Evolutionary conservation across 2,888 invertebrate species (phyloP).

Genomic region (Phengaris alcon): DNA sequence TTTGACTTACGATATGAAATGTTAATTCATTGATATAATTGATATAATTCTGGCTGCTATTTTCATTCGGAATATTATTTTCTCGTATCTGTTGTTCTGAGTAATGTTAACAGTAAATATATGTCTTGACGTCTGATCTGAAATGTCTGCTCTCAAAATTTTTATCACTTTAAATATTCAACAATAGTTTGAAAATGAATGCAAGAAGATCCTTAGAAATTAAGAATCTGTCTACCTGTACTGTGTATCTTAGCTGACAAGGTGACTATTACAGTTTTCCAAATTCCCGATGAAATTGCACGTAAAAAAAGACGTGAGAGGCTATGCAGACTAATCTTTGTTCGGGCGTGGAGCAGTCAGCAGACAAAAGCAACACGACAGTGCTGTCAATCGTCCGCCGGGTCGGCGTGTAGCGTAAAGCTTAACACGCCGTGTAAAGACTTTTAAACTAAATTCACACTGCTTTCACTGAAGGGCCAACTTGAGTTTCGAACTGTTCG

Average conservation of each 20-base stretch:
- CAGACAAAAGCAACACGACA: constrained; percentile 52
- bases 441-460: constrained; percentile 28
- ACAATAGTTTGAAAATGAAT: background rate
- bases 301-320: constrained; percentile 47
- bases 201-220: background rate
- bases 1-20: constrained; percentile 74
- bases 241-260: background rate
- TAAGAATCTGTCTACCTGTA: background rate
- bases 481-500: constrained; percentile 16
- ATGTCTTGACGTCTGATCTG: background rate
- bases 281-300: constrained; percentile 12
- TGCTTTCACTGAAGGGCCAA: constrained; percentile 9
- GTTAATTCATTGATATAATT: constrained; percentile 79
- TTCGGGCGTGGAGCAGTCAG: constrained; percentile 49
- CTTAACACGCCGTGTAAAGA: constrained; percentile 25
- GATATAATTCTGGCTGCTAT: constrained; percentile 76
- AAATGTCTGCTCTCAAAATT: background rate
- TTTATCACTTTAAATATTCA: background rate
- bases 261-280: constrained; percentile 3
- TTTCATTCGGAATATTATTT: constrained; percentile 44
- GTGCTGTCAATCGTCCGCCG: constrained; percentile 54
- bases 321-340: constrained; percentile 59
- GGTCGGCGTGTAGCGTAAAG: constrained; percentile 17
- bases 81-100: constrained; percentile 1
- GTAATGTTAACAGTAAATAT: background rate